Conservation (phyloP, 2,888 invertebrate genomes). For the Nephrotoma appendiculata region DNA sequence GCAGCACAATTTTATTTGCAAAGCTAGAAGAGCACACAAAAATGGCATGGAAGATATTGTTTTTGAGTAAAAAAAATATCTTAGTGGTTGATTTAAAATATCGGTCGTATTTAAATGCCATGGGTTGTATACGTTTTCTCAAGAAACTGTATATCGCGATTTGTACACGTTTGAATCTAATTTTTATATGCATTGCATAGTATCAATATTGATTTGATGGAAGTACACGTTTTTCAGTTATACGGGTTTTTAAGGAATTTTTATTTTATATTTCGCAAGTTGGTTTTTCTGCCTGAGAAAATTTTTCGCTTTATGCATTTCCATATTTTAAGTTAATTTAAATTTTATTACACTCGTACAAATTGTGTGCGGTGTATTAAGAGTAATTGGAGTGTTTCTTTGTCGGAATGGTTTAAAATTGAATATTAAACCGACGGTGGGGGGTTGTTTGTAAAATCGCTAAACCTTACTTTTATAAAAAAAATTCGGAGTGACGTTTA, state of each 20-base stretch:
- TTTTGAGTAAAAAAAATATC: not conserved
- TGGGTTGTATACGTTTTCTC: not conserved
- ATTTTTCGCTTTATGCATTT: not conserved
- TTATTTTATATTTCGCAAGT: not conserved
- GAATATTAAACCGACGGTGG: no score
- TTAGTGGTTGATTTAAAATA: not conserved
- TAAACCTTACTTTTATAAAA: no score
- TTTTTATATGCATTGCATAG: not conserved
- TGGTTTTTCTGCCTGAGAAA: not conserved
- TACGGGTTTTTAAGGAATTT: not conserved
- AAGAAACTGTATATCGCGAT: not conserved
- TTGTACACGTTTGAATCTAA: not conserved
- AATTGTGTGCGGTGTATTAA: not conserved
- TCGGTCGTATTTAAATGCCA: not conserved
- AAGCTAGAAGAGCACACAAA: not conserved
- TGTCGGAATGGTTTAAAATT: no score
- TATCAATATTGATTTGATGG: not conserved
- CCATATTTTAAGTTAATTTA: not conserved
- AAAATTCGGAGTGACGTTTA: no score
- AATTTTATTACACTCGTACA: not conserved
- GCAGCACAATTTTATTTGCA: not conserved
- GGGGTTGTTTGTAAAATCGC: no score
- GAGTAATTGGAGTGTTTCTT: no score
- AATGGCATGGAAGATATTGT: not conserved
- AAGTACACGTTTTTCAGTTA: not conserved